Conservation (phyloP, 2,797 vertebrate species). For the Galaxias olidus region DNA sequence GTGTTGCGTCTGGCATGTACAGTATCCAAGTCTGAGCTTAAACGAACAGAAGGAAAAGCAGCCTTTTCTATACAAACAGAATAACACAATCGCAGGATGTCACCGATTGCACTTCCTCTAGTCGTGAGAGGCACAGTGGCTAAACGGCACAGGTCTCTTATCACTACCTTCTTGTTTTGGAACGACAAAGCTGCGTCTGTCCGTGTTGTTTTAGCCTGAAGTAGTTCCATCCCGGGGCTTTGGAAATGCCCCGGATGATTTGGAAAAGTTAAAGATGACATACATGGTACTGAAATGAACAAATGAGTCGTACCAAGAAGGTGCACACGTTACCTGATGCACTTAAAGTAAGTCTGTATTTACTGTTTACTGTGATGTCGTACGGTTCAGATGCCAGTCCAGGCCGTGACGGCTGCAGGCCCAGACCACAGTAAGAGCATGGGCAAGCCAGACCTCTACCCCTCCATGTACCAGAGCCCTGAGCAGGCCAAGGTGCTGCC, state of each 20-base stretch:
- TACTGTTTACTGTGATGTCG: not conserved
- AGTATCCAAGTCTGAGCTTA: not conserved
- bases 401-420: constrained; percentile 73
- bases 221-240: too few species aligned
- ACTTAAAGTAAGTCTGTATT: too few species aligned
- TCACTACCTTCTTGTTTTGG: too few species aligned
- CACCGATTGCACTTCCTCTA: constrained; percentile 17
- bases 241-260: too few species aligned
- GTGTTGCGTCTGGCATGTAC: not conserved
- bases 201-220: too few species aligned
- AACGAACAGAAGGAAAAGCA: not conserved
- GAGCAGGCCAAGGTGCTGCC: constrained; percentile 87
- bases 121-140: not conserved
- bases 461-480: constrained; percentile 63
- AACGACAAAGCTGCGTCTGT: too few species aligned
- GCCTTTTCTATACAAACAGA: constrained; percentile 8
- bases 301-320: too few species aligned
- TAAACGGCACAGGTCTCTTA: not conserved
- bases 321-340: too few species aligned
- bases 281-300: too few species aligned
- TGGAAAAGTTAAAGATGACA: too few species aligned
- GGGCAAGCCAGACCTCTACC: constrained; percentile 85
- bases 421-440: constrained; percentile 82
- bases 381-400: constrained; percentile 77
- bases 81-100: constrained; percentile 39